Evolutionary conservation across 2,888 invertebrate species (phyloP).

Genomic region (Cenopis cana): DNA sequence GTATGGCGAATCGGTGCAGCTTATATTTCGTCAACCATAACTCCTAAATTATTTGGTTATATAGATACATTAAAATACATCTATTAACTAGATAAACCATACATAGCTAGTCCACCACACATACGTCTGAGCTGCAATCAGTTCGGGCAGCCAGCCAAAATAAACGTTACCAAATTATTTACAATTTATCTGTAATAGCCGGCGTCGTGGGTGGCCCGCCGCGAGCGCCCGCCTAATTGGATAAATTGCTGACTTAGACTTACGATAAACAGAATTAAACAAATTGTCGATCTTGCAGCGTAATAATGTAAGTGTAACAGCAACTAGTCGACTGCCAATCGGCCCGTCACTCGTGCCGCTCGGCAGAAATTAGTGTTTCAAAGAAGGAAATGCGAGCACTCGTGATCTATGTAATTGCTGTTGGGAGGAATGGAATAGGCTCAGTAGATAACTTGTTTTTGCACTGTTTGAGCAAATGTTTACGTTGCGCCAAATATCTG

Average conservation of each 20-base stretch:
- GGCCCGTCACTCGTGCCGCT: slow-evolving; percentile 29
- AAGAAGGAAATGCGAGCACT: slow-evolving; percentile 31
- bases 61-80: background rate
- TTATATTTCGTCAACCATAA: too few relatives aligned
- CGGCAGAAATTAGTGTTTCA: slow-evolving; percentile 29
- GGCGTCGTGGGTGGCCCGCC: slow-evolving; percentile 75
- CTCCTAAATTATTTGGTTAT: background rate
- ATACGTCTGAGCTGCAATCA: slow-evolving; percentile 57
- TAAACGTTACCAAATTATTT: slow-evolving; percentile 79
- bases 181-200: slow-evolving; percentile 83
- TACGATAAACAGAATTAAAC: slow-evolving; percentile 81
- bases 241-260: slow-evolving; percentile 81
- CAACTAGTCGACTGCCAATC: slow-evolving; percentile 33
- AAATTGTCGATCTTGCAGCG: slow-evolving; percentile 72
- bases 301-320: slow-evolving; percentile 51
- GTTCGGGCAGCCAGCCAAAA: slow-evolving; percentile 59
- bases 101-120: slow-evolving; percentile 6
- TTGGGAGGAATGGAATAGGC: slow-evolving; percentile 15
- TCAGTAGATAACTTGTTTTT: slow-evolving; percentile 18
- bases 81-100: slow-evolving; percentile 22
- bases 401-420: slow-evolving; percentile 37
- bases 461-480: slow-evolving; percentile 1
- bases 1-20: too few relatives aligned
- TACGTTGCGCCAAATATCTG: background rate
- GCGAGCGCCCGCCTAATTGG: slow-evolving; percentile 76